A percentile compares a stretch with the other conserved stretches of the same genome.
These are phyloP conservation scores for Python bivittatus DNA, from an alignment of 2,113 vertebrate genomes.

Conservation along the genomic window DNA sequence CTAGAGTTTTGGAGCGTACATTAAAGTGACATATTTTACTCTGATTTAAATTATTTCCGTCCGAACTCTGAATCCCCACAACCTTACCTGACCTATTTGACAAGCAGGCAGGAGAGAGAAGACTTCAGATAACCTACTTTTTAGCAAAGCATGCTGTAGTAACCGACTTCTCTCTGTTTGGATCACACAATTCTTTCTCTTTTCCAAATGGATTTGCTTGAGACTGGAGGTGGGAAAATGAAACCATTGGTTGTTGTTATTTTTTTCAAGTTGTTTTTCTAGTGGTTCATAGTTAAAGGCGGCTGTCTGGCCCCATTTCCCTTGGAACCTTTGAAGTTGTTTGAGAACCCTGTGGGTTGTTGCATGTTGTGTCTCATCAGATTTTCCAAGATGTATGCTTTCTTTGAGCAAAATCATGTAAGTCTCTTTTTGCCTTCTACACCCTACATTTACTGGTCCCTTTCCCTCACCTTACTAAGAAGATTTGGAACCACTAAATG, in stretches of 20 bases:
- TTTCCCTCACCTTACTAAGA: neutral
- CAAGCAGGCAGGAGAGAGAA: neutral
- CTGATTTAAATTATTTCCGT: constrained; percentile 40
- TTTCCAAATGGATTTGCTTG: rapidly evolving
- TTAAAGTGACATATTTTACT: constrained; percentile 39
- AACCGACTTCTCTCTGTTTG: neutral
- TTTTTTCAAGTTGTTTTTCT: rapidly evolving
- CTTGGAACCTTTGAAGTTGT: neutral
- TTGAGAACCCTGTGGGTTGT: neutral
- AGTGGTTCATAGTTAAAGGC: neutral
- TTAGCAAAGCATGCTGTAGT: rapidly evolving
- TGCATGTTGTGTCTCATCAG: neutral
- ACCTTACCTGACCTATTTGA: neutral
- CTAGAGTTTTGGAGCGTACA: constrained; percentile 69
- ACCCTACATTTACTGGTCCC: neutral
- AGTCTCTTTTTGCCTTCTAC: rapidly evolving
- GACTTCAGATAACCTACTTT: constrained; percentile 16
- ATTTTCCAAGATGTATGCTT: constrained; percentile 9
- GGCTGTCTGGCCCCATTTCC: neutral
- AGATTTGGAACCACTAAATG: neutral
- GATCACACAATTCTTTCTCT: neutral
- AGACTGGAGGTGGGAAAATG: neutral
- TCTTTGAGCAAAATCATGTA: constrained; percentile 10
- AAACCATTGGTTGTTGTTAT: neutral
- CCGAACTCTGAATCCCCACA: neutral